Evolutionary conservation across 2,797 vertebrate species (phyloP).

Genomic region (Harpagifer antarcticus): DNA sequence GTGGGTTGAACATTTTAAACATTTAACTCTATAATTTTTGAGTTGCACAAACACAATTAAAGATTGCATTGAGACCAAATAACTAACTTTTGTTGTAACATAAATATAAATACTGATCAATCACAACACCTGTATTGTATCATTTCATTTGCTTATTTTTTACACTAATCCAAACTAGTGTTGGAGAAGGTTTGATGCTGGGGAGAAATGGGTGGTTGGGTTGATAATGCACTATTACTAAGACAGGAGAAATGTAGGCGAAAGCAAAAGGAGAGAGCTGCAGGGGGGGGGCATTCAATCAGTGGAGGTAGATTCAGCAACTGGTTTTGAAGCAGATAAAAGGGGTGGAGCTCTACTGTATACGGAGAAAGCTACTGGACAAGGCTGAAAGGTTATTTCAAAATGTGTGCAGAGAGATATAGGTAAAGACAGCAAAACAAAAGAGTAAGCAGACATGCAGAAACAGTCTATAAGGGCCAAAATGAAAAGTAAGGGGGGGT

Average conservation of each 20-base stretch:
- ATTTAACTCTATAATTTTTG: not conserved
- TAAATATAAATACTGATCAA: not conserved
- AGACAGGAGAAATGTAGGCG: slow-evolving; percentile 21
- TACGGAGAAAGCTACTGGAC: slow-evolving; percentile 39
- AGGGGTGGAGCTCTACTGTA: slow-evolving; percentile 44
- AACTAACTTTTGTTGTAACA: not conserved
- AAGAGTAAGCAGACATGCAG: slow-evolving; percentile 24
- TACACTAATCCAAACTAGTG: not conserved
- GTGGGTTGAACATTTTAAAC: not conserved
- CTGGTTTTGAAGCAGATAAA: slow-evolving; percentile 60
- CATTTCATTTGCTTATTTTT: not conserved
- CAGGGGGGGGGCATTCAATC: slow-evolving; percentile 50
- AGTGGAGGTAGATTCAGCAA: slow-evolving; percentile 67
- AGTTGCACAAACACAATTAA: not conserved
- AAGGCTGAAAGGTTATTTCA: slow-evolving; percentile 40
- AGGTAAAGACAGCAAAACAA: slow-evolving; percentile 29
- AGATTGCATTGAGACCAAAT: not conserved
- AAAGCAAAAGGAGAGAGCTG: slow-evolving; percentile 15
- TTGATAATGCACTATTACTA: slow-evolving; percentile 15
- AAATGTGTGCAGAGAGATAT: slow-evolving; percentile 14
- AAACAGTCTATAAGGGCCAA: slow-evolving; percentile 27
- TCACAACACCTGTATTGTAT: slow-evolving; percentile 3
- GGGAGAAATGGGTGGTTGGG: slow-evolving; percentile 4
- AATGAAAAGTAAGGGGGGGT: slow-evolving; percentile 40
- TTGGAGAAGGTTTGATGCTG: not conserved